Base-by-base conservation (phyloP, 2,797 vertebrate genomes). In the Hyperoplus lanceolatus region DNA sequence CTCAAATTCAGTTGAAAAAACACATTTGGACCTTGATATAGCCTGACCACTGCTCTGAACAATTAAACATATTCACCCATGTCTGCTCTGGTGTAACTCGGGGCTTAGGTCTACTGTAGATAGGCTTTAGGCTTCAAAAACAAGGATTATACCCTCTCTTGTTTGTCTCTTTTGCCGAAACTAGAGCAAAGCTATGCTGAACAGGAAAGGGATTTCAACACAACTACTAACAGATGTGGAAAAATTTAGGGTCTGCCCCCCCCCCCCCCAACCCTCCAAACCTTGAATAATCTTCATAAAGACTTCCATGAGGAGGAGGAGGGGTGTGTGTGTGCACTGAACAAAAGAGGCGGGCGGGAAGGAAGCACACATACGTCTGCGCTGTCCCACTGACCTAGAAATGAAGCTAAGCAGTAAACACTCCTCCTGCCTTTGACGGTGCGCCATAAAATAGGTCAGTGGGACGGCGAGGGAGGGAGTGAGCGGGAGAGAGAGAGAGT, bases 361-460 rank as follows among this genome's bases (percentile, higher is more conserved):
- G 83, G 70, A 91, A 85, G 82, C 78, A 78, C 21, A 65, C 82
- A 87, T 79, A 90, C 83, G 86, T 91, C 85, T 90, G 68, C 48
- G 66, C 79, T 94, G 95, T 94, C 94, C 94, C 90, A 95, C 93
- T 95, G 94, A 96, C 95, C 95, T 93, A 95, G 91, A 95, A 95
- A 95, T 89, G 15, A 89, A 77, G 77, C 90, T 85, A 85, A 92
- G 89, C 93, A 85, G 93, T 95, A 93, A 95, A 94, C 93, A 94
- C 92, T 86, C 85, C 90, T 84, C 87, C 89, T 76, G 88, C 86
- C 85, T 93, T 93, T 92, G 89, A 94, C 88, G 83, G 87, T 90
- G 88, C 72, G 81, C 93, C 87, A 90, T 85, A 90, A 95, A 95
- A 95, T 95, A 95, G 94, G 95, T 95, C 95, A 96, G 93, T 95